A percentile compares a stretch with the other conserved stretches of the same genome.
Evolutionary conservation across 1,140 invertebrate species (phyloP).

Genomic region (Drosophila guanche): DNA sequence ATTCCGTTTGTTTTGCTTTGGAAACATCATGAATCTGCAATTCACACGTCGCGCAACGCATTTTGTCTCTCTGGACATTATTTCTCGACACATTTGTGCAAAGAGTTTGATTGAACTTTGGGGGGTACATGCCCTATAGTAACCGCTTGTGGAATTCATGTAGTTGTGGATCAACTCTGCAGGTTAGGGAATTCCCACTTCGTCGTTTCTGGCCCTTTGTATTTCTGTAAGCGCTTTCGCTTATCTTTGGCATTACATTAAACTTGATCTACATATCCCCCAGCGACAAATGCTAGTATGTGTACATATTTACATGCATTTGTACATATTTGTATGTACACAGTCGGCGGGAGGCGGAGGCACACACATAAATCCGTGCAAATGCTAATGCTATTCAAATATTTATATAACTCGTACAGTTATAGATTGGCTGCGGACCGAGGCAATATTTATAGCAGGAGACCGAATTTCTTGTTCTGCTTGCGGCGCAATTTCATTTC

Average conservation of each 20-base stretch:
- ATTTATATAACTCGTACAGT: slow-evolving; percentile 76
- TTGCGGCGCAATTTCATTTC: slow-evolving; percentile 65
- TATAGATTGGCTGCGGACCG: slow-evolving; percentile 59
- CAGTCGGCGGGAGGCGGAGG: too few species aligned
- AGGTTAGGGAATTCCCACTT: slow-evolving; percentile 1
- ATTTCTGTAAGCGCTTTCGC: slow-evolving; percentile 26
- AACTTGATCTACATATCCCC: slow-evolving; percentile 51
- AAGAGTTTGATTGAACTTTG: slow-evolving; percentile 5
- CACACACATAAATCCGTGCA: slow-evolving; percentile 15
- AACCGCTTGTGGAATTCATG: background rate
- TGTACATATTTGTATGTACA: slow-evolving; percentile 1
- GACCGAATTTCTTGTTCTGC: slow-evolving; percentile 22
- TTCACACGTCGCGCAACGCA: slow-evolving; percentile 57
- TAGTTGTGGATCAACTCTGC: background rate
- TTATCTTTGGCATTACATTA: slow-evolving; percentile 59
- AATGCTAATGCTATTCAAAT: slow-evolving; percentile 59
- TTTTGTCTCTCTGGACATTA: slow-evolving; percentile 52
- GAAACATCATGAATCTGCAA: slow-evolving; percentile 51
- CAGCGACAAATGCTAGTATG: slow-evolving; percentile 11
- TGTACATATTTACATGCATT: background rate
- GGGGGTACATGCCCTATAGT: slow-evolving; percentile 9
- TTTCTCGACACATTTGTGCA: slow-evolving; percentile 15
- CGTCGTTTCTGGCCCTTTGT: slow-evolving; percentile 4
- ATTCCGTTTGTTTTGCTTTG: slow-evolving; percentile 28
- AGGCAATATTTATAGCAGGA: slow-evolving; percentile 63